Evolutionary conservation across 2,888 invertebrate genomes (phyloP).

Genomic region (Scrobipalpa atriplicella): DNA sequence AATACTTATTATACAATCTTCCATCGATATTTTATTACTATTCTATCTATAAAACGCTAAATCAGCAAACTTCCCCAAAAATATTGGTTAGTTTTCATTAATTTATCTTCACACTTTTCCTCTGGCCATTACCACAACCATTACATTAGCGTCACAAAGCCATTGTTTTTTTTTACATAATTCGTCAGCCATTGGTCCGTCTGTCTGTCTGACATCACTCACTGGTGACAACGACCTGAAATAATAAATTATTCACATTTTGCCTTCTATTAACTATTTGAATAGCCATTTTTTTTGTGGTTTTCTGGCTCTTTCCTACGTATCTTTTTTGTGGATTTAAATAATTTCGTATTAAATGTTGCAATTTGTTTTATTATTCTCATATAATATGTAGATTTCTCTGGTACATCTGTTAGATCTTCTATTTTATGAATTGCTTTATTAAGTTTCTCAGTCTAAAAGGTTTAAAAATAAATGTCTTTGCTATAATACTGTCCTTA

Average conservation of each 20-base stretch:
- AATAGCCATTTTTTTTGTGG: conserved; percentile 43
- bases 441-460: neutral
- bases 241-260: conserved; percentile 70
- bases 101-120: conserved; percentile 57
- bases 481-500: too few species aligned
- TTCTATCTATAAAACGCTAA: too few species aligned
- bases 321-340: neutral
- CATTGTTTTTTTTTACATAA: conserved; percentile 61
- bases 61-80: too few species aligned
- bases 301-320: too few species aligned
- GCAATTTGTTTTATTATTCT: too few species aligned
- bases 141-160: conserved; percentile 57
- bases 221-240: conserved; percentile 71
- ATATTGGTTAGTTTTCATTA: conserved; percentile 37
- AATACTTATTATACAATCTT: too few species aligned
- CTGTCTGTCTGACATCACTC: conserved; percentile 71
- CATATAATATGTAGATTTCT: too few species aligned
- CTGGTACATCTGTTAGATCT: too few species aligned
- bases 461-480: too few species aligned
- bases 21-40: too few species aligned
- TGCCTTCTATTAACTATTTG: conserved; percentile 46
- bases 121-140: conserved; percentile 40
- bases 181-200: conserved; percentile 63
- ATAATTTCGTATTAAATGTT: too few species aligned
- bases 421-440: neutral